Evolutionary conservation across 2,797 vertebrate species (phyloP), one percentile per base, ranked within the genome.

Genomic region (Coregonus suidteri): DNA sequence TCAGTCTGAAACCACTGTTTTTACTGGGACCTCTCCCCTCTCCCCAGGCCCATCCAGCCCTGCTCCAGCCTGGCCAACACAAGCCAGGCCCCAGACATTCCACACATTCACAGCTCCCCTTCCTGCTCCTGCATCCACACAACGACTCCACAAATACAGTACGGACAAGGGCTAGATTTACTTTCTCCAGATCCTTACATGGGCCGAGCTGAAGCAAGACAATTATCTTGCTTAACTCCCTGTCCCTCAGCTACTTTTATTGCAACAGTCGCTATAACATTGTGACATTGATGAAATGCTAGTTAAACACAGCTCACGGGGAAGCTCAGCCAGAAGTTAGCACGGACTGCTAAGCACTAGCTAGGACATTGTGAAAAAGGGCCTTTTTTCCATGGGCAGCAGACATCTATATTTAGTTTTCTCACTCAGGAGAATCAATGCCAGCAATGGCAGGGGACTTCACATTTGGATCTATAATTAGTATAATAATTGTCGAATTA

Each of bases 71-170:
- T 14, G 53, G 16, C 53, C 53, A 54, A 14, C 14, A 52, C 52
- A 54, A 18, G 53, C 53, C 56, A 59, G 56, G 54, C 54, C 56
- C 70, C 70, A 47, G 79, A 67, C 79, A 80, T 80, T 84, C 76
- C 78, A 70, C 68, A 78, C 34, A 74, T 76, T 77, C 73, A 75
- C 68, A 35, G 74, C 31, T 67, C 72, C 41, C 67, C 53, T 52
- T 31, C 20, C 20, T 52, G 34, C 56, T 59, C 18, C 73, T 76
- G 34, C n/a, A 20, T 41, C 30, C 67, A 68, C 67, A 79, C 59
- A 69, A 67, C 25, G 56, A 51, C 71, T 72, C 69, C 73, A 65
- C 15, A 73, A 79, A 64, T 68, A 54, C 34, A 18, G 41, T 47
- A 47, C 41, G 9, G 41, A 47, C 2, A 47, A 11, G 41, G 9